A percentile compares a stretch with the other conserved stretches of the same genome.
phyloP scores from a whole-genome alignment of 2,888 invertebrate genomes.

The Idaea straminata region DNA sequence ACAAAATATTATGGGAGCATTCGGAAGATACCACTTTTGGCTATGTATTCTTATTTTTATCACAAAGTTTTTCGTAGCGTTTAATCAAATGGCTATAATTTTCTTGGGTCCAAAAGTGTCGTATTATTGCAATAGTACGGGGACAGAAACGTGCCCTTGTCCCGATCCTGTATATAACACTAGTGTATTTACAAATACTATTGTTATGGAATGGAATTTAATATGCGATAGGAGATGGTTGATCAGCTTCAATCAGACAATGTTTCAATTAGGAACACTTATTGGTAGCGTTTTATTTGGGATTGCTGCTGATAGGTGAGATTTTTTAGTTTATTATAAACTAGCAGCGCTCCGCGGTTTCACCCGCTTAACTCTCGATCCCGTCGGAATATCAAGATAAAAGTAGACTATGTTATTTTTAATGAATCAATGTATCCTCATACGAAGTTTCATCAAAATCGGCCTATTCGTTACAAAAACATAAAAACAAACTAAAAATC shows the following conservation, averaged over 20 bases:
- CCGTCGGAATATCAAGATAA: too few relatives aligned
- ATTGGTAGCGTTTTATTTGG: slow-evolving; percentile 87
- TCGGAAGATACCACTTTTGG: slow-evolving; percentile 75
- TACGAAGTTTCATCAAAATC: too few relatives aligned
- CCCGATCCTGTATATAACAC: slow-evolving; percentile 80
- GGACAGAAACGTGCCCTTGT: slow-evolving; percentile 77
- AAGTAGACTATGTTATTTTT: too few relatives aligned
- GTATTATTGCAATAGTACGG: slow-evolving; percentile 41
- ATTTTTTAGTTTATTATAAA: slow-evolving; percentile 29
- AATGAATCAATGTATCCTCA: too few relatives aligned
- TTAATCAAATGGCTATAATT: slow-evolving; percentile 58
- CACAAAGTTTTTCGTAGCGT: slow-evolving; percentile 54
- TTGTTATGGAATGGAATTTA: slow-evolving; percentile 87
- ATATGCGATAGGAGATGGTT: slow-evolving; percentile 84
- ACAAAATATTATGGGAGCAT: slow-evolving; percentile 67
- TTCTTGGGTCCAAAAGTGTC: slow-evolving; percentile 50
- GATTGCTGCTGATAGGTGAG: slow-evolving; percentile 86
- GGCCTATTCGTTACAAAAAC: too few relatives aligned
- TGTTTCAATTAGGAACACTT: slow-evolving; percentile 88
- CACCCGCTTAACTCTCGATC: too few relatives aligned
- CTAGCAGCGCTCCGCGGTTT: too few relatives aligned
- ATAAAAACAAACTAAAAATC: too few relatives aligned
- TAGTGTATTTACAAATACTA: slow-evolving; percentile 84
- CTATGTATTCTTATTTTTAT: slow-evolving; percentile 46
- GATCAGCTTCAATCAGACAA: slow-evolving; percentile 85